phyloP scores from a whole-genome alignment of 2,797 vertebrate species.

The Manis crassicaudata region DNA sequence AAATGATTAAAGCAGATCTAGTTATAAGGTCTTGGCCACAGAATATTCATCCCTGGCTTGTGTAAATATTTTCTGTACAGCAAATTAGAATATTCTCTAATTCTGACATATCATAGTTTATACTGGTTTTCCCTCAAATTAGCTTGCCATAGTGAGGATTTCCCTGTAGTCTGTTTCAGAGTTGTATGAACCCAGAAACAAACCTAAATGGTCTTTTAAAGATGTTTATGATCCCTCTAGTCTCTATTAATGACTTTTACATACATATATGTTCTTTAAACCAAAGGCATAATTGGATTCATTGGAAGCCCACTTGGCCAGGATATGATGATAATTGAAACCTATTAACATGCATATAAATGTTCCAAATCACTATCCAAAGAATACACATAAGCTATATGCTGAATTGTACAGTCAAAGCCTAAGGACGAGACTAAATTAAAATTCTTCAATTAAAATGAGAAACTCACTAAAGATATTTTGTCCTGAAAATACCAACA shows the following conservation, averaged over 20 bases:
- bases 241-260: constrained; percentile 36
- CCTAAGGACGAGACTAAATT: background rate
- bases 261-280: background rate
- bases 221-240: constrained; percentile 19
- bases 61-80: constrained; percentile 48
- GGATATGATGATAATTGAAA: constrained; percentile 15
- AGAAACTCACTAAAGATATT: constrained; percentile 11
- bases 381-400: background rate
- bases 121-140: constrained; percentile 29
- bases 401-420: background rate
- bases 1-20: constrained; percentile 73
- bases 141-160: background rate
- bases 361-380: background rate
- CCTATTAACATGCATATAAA: background rate
- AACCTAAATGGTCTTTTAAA: constrained; percentile 19
- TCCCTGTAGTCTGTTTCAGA: constrained; percentile 19
- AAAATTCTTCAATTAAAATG: constrained; percentile 32
- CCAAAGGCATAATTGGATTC: background rate
- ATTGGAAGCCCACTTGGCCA: background rate
- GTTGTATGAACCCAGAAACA: constrained; percentile 19
- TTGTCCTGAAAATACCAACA: constrained; percentile 46
- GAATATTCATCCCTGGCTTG: constrained; percentile 23
- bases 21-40: constrained; percentile 23
- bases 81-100: constrained; percentile 11
- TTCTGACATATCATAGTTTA: background rate